Conservation (phyloP, 2,888 invertebrate genomes). For the Altica lythri region DNA sequence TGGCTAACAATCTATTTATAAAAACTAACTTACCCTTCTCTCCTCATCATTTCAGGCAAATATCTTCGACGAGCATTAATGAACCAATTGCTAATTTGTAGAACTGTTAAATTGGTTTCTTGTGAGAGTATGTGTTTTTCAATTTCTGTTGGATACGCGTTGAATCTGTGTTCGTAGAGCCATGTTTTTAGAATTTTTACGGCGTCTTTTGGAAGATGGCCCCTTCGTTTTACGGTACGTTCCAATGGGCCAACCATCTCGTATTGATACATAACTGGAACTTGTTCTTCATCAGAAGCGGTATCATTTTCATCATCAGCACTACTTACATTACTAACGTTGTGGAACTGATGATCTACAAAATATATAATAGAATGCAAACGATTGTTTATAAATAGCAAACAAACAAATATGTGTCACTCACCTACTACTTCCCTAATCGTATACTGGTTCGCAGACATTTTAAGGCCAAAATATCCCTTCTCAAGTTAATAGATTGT, state of each 20-base stretch:
- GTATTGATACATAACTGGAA: constrained; percentile 45
- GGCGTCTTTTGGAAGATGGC: constrained; percentile 55
- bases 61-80: constrained; percentile 54
- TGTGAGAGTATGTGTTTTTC: constrained; percentile 55
- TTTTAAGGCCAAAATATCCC: constrained; percentile 11
- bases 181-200: constrained; percentile 56
- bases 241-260: constrained; percentile 39
- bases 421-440: constrained; percentile 34
- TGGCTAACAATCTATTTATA: constrained; percentile 3
- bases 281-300: constrained; percentile 47
- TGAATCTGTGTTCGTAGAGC: constrained; percentile 56
- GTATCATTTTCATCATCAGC: constrained; percentile 49
- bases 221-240: constrained; percentile 49
- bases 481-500: not conserved
- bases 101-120: constrained; percentile 54
- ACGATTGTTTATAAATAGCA: not conserved
- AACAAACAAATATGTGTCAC: not conserved
- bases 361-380: constrained; percentile 3
- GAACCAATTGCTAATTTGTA: constrained; percentile 58
- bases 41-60: constrained; percentile 56
- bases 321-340: constrained; percentile 47
- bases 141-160: constrained; percentile 57
- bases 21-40: constrained; percentile 47
- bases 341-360: constrained; percentile 43
- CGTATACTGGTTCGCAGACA: constrained; percentile 31